Conservation (phyloP, 2,113 vertebrate genomes). For the Gymnogyps californianus region DNA sequence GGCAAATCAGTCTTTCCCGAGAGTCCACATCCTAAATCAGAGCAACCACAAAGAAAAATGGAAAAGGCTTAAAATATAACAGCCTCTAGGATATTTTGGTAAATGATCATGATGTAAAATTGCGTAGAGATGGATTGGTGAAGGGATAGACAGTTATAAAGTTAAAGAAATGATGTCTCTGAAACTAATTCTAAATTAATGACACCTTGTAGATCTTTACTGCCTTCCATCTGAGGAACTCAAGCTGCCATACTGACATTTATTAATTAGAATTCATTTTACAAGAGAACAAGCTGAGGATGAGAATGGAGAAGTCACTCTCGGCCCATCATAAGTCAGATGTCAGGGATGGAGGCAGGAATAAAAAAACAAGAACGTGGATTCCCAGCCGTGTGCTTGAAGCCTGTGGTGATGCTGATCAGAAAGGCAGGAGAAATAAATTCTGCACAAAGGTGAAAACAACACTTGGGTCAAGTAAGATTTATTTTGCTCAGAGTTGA, state of each 20-base stretch:
- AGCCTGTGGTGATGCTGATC: background rate
- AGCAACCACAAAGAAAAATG: conserved; percentile 12
- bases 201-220: background rate
- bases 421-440: background rate
- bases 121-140: background rate
- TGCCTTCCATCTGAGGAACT: conserved; percentile 26
- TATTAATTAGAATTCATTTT: conserved; percentile 5
- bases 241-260: background rate
- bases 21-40: background rate
- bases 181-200: conserved; percentile 48
- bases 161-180: conserved; percentile 53
- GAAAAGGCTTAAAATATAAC: background rate
- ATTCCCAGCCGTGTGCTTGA: background rate
- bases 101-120: background rate
- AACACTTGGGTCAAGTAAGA: background rate
- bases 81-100: background rate
- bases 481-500: background rate
- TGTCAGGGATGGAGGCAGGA: background rate
- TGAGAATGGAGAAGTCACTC: background rate
- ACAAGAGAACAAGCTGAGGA: background rate
- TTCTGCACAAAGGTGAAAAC: background rate
- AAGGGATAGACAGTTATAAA: background rate
- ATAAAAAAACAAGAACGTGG: accelerated
- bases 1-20: background rate
- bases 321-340: background rate